A percentile compares a stretch with the other conserved stretches of the same genome.
These are phyloP conservation scores for Ecliptopera silaceata DNA, from an alignment of 2,888 invertebrate species.

Conservation along the genomic window DNA sequence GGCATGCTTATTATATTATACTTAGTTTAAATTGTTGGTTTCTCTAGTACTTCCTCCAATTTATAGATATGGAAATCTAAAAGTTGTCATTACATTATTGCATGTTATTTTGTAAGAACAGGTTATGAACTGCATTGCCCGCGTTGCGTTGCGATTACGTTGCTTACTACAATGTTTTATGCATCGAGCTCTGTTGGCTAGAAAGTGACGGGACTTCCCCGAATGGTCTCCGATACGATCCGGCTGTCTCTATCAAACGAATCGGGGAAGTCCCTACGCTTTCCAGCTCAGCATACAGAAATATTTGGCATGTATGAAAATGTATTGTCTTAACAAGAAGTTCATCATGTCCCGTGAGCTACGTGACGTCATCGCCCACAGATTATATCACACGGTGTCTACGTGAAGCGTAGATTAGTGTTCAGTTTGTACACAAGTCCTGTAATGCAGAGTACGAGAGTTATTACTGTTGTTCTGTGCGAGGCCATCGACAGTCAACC, in stretches of 20 bases:
- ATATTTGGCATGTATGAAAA: background rate
- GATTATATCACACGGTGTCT: background rate
- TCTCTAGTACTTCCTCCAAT: background rate
- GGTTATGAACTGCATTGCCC: background rate
- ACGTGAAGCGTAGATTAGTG: background rate
- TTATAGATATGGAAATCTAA: background rate
- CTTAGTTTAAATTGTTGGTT: background rate
- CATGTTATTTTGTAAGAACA: background rate
- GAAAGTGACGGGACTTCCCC: background rate
- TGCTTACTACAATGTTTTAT: background rate
- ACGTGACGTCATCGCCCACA: constrained; percentile 12
- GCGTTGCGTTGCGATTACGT: background rate
- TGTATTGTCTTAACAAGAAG: background rate
- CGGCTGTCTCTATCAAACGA: background rate
- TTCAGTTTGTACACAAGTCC: background rate
- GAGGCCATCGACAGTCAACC: constrained; percentile 15
- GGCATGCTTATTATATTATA: background rate
- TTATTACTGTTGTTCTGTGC: background rate
- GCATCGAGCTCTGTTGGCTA: background rate
- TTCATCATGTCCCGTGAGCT: background rate
- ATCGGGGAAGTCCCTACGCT: too few relatives aligned
- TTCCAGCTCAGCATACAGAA: background rate
- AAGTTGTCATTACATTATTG: background rate
- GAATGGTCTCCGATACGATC: background rate
- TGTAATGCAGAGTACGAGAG: background rate